Evolutionary conservation across 2,888 invertebrate species (phyloP), one percentile per base, ranked within the genome.

Genomic region (Teinopalpus imperialis): DNA sequence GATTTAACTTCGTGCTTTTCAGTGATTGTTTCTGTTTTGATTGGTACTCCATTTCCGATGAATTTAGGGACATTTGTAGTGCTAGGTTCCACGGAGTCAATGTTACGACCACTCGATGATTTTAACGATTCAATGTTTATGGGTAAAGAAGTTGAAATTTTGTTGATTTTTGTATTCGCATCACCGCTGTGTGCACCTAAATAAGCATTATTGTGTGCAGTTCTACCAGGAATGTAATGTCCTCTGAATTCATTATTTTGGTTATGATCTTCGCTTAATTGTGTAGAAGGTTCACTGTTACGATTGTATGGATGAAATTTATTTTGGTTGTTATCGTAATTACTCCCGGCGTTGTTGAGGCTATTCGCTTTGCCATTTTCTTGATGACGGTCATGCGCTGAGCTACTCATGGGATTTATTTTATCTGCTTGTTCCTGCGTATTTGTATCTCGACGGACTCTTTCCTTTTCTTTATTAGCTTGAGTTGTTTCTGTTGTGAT

Each of bases 381-480:
- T 26, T 9, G 18, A 4, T 14, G 26, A 16, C n/a, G 9, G 5
- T n/a, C 9, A 8, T 27, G 21, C 18, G 26, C 13, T 44, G 24
- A 9, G 3, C 20, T 31, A 26, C 4, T 37, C 26, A 8, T n/a
- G n/a, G n/a, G 3, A 13, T 44, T 20, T 1, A n/a, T 32, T 44
- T 26, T 31, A 24, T 7, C 7, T 18, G 18, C 18, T 14, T 18
- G 10, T 3, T 5, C n/a, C n/a, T n/a, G n/a, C n/a, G n/a, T n/a
- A n/a, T 21, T 41, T 1, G 36, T 36, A 6, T 47, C 42, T 1
- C 47, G 41, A 16, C 30, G 8, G 9, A 14, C 29, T 42, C 47
- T 41, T 12, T 31, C 41, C 1, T 26, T 47, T 9, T 31, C 10
- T 31, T 42, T 23, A 14, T 0, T 6, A 20, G 2, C 12, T 16